These are phyloP conservation scores for Corythaixoides concolor DNA, from an alignment of 2,113 vertebrate species.

Conservation along the genomic window DNA sequence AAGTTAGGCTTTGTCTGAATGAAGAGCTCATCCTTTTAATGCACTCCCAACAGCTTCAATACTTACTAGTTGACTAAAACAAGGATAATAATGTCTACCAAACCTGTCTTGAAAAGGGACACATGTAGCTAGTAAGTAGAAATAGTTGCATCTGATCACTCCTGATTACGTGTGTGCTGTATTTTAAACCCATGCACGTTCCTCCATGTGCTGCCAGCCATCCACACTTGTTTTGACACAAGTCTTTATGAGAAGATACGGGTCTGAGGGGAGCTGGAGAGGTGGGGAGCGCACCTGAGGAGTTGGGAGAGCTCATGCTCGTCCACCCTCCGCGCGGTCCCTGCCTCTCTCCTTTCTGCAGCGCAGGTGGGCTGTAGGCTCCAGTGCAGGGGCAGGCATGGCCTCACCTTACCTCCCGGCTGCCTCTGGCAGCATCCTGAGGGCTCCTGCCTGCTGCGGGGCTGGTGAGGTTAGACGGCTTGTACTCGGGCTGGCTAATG, in stretches of 20 bases:
- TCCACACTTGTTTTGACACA: not conserved
- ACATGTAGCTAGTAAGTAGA: not conserved
- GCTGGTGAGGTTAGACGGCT: not conserved
- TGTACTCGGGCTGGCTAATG: not conserved
- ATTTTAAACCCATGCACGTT: not conserved
- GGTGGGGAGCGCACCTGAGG: not conserved
- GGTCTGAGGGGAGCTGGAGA: not conserved
- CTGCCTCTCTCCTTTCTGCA: not conserved
- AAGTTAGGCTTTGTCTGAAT: not conserved
- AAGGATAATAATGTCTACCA: not conserved
- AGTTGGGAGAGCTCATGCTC: not conserved
- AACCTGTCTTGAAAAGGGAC: not conserved
- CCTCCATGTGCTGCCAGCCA: not conserved
- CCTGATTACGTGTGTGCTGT: not conserved
- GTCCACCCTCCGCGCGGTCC: rapidly evolving
- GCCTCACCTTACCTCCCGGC: not conserved
- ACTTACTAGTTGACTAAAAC: not conserved
- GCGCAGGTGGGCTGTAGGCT: not conserved
- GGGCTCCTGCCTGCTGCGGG: not conserved
- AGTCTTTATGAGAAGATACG: not conserved
- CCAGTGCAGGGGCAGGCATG: not conserved
- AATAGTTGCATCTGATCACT: not conserved
- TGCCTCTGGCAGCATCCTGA: not conserved
- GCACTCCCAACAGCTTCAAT: not conserved
- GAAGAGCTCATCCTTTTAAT: not conserved